phyloP scores from a whole-genome alignment of 2,113 vertebrate genomes.

The Otis tarda region DNA sequence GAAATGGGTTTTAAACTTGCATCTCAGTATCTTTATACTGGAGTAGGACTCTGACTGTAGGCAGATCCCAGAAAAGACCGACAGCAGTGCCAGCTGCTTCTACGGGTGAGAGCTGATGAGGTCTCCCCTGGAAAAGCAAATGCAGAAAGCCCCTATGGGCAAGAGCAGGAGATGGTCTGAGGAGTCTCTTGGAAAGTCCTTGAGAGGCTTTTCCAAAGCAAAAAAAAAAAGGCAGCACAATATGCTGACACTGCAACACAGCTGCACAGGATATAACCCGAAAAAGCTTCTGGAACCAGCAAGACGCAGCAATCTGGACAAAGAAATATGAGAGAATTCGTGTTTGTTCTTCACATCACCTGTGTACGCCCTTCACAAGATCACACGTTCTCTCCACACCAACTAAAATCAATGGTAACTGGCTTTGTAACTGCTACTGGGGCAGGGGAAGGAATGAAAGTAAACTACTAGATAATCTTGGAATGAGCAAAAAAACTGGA shows the following conservation, averaged over 20 bases:
- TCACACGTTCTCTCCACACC: neutral
- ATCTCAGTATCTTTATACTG: neutral
- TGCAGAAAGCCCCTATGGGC: neutral
- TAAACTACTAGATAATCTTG: neutral
- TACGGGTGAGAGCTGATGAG: neutral
- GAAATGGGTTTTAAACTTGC: neutral
- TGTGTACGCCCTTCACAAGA: neutral
- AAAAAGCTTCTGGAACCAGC: neutral
- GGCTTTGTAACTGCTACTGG: neutral
- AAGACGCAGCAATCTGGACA: neutral
- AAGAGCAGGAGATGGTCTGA: neutral
- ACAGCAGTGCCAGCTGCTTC: neutral
- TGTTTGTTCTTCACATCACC: neutral
- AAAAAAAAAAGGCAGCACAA: neutral
- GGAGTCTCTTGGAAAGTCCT: neutral
- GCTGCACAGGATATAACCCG: neutral
- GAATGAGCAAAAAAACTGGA: neutral
- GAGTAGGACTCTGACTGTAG: neutral
- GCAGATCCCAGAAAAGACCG: neutral
- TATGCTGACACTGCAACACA: neutral
- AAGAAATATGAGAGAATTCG: neutral
- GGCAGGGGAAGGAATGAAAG: neutral
- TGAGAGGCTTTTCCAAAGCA: neutral
- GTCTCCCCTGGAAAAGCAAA: neutral
- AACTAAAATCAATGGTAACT: neutral